These are phyloP conservation scores for Hyles vespertilio DNA, from an alignment of 1,140 invertebrate genomes.

Conservation along the genomic window DNA sequence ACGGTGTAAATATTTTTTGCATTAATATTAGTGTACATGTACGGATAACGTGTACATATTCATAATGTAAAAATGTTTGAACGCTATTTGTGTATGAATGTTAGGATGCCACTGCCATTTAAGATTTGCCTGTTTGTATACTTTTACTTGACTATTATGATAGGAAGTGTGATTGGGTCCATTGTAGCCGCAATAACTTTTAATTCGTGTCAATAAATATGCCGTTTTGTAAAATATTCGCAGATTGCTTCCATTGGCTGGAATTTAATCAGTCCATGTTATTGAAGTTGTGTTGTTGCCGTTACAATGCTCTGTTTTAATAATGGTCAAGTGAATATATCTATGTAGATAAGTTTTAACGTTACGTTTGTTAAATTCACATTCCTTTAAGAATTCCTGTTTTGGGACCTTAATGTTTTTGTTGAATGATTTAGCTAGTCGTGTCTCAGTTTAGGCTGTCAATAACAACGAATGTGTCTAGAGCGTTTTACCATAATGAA, in stretches of 20 bases:
- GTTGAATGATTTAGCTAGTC: constrained; percentile 17
- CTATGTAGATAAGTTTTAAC: no score
- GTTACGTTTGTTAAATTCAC: constrained; percentile 11
- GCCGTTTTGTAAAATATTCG: no score
- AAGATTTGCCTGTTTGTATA: constrained; percentile 45
- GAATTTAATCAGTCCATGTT: constrained; percentile 14
- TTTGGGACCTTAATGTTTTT: constrained; percentile 34
- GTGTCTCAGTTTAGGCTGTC: constrained; percentile 62
- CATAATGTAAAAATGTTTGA: constrained; percentile 58
- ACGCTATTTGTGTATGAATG: constrained; percentile 65
- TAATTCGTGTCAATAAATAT: no score
- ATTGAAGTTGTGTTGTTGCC: no score
- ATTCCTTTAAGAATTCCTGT: constrained; percentile 23
- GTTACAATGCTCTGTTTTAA: no score
- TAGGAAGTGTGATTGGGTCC: not conserved
- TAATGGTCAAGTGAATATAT: no score
- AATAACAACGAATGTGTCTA: constrained; percentile 68
- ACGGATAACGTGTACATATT: constrained; percentile 61
- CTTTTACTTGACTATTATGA: not conserved
- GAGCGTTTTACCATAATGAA: constrained; percentile 45
- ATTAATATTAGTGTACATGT: constrained; percentile 57
- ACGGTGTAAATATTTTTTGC: constrained; percentile 71
- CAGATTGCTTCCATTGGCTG: constrained; percentile 25
- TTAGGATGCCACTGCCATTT: constrained; percentile 67
- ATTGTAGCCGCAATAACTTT: no score